Percentiles rank a stretch among this genome's conserved stretches.
Evolutionary conservation across 2,113 vertebrate species (phyloP).

Genomic region (Athene noctua): DNA sequence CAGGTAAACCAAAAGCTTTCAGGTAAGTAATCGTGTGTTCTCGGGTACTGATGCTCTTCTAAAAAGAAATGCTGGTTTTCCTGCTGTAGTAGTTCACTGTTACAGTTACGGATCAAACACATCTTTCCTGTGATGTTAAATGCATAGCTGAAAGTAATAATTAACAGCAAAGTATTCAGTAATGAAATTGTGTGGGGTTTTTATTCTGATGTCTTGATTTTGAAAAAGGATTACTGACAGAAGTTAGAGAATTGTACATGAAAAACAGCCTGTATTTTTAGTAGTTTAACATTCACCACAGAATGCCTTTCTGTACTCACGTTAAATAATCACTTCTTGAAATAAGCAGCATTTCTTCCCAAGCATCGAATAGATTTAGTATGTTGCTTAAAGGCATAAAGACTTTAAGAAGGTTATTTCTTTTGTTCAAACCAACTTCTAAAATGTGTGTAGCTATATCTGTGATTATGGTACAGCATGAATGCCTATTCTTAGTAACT

Average conservation of each 20-base stretch:
- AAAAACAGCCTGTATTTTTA: constrained; percentile 23
- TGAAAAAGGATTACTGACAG: not conserved
- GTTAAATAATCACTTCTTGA: constrained; percentile 32
- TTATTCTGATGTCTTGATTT: constrained; percentile 59
- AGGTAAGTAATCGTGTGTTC: constrained; percentile 76
- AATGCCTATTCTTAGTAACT: constrained; percentile 53
- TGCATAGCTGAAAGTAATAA: constrained; percentile 27
- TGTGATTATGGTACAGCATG: not conserved
- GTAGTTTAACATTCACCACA: constrained; percentile 20
- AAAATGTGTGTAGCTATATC: not conserved
- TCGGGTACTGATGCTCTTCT: constrained; percentile 54
- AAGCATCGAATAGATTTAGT: not conserved
- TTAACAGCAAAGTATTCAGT: constrained; percentile 48
- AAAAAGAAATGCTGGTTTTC: constrained; percentile 46
- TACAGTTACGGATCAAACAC: not conserved
- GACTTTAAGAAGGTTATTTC: constrained; percentile 55
- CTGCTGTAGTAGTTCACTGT: constrained; percentile 69
- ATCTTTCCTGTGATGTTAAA: not conserved
- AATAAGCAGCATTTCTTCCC: constrained; percentile 35
- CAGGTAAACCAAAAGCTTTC: constrained; percentile 70
- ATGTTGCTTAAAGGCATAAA: not conserved
- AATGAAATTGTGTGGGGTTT: not conserved
- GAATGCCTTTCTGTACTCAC: not conserved
- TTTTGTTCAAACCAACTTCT: constrained; percentile 22
- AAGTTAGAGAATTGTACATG: constrained; percentile 33